Evolutionary conservation across 2,797 vertebrate genomes (phyloP), one percentile per base, ranked within the genome.

Genomic region (Gadopsis bispinosus): DNA sequence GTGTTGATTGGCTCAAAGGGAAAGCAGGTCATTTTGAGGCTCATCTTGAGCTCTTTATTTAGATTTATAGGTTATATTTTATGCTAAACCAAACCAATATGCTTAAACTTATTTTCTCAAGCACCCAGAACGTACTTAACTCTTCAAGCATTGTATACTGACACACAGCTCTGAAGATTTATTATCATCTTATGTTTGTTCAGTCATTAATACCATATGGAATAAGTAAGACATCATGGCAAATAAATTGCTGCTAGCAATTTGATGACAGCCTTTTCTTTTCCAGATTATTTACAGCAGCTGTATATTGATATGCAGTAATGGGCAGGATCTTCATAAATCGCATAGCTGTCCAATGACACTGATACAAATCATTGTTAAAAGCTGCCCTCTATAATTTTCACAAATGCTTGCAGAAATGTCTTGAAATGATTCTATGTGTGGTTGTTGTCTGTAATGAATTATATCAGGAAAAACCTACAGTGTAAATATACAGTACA

Each of bases 121-220:
- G 73, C 77, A 6, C 22, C 71, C 58, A 35, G 33, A 59, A 69
- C 64, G 65, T 51, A 47, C 39, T 84, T 59, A 69, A 47, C 65
- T 67, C 54, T 45, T 78, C 26, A 61, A 50, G 50, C 54, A 41
- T 79, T 9, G 33, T 72, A 43, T 73, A 81, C 58, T 77, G 80
- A 79, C 58, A 78, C 61, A 73, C 63, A 51, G 53, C 74, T 60
- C 48, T 56, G 51, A 73, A 53, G 75, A 89, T 88, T 84, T 85
- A 87, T 86, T 67, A 69, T 77, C 80, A 75, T 81, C 77, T 77
- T 55, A 54, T 86, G 86, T 91, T 87, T 89, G 75, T 75, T 86
- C 70, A 58, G 75, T 88, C 70, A 55, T 88, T 77, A 67, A 75
- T 69, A 53, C 77, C 88, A 89, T 73, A 82, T 90, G 89, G 77